Conservation (phyloP, 2,113 vertebrate species). For the Meleagris gallopavo region DNA sequence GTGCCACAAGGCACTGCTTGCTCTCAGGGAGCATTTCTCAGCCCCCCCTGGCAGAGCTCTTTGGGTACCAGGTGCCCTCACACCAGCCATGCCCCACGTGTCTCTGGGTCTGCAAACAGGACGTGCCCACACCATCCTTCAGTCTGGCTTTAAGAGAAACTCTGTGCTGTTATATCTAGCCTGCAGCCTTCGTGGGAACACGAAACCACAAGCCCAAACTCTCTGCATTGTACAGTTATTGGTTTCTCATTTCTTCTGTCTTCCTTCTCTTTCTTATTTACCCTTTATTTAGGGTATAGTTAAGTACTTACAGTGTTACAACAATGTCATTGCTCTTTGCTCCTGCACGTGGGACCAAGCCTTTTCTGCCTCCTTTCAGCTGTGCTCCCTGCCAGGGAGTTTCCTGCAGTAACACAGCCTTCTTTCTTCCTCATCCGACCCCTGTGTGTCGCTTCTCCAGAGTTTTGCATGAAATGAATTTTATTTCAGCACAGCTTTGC, state of each 20-base stretch:
- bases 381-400: not conserved
- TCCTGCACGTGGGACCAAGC: not conserved
- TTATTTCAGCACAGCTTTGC: accelerated
- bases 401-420: not conserved
- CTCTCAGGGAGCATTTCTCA: not conserved
- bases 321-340: not conserved
- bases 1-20: not conserved
- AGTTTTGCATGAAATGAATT: accelerated
- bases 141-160: not conserved
- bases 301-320: not conserved
- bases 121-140: not conserved
- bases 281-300: not conserved
- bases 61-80: not conserved
- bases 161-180: not conserved
- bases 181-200: not conserved
- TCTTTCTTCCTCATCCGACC: accelerated
- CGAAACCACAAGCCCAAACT: not conserved
- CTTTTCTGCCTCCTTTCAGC: not conserved
- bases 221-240: not conserved
- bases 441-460: accelerated
- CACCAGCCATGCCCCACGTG: not conserved
- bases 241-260: not conserved
- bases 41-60: not conserved
- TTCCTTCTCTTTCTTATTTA: not conserved
- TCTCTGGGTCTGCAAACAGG: not conserved